These are phyloP conservation scores for Paedocypris micromegethes DNA, from an alignment of 2,797 vertebrate genomes.

Conservation along the genomic window DNA sequence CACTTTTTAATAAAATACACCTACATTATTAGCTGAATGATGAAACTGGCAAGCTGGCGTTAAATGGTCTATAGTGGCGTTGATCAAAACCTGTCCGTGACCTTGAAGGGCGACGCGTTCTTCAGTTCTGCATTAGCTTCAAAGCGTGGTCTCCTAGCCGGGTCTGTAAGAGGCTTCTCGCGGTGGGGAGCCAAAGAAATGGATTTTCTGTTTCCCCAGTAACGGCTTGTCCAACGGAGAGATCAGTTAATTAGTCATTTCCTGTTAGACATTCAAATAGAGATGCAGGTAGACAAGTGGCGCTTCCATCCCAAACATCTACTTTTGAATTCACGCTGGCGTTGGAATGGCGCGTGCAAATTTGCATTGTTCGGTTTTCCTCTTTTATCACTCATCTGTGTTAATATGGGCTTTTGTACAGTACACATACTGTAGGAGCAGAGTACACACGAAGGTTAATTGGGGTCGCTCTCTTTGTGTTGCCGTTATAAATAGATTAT, in stretches of 20 bases:
- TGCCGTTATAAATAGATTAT: conserved; percentile 48
- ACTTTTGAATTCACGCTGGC: conserved; percentile 7
- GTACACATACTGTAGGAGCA: conserved; percentile 31
- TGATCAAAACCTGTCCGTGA: too few species aligned
- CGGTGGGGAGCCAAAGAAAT: not conserved
- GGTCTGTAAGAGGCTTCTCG: not conserved
- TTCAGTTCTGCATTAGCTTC: not conserved
- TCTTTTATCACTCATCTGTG: conserved; percentile 31
- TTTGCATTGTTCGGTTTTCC: not conserved
- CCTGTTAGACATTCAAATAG: conserved; percentile 1
- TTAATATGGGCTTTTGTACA: conserved; percentile 46
- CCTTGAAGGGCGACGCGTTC: too few species aligned
- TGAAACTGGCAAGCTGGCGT: too few species aligned
- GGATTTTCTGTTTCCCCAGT: not conserved
- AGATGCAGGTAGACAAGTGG: conserved; percentile 16
- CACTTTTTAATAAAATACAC: too few species aligned
- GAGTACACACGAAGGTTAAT: conserved; percentile 49
- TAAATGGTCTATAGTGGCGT: too few species aligned
- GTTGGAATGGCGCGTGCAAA: not conserved
- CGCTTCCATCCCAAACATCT: not conserved
- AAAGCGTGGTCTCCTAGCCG: not conserved
- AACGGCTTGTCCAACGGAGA: conserved; percentile 10
- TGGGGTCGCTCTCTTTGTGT: conserved; percentile 44
- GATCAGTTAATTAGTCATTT: conserved; percentile 38
- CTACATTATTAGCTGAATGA: too few species aligned